phyloP scores from a whole-genome alignment of 2,888 invertebrate genomes.

The Leptinotarsa tumamoca region DNA sequence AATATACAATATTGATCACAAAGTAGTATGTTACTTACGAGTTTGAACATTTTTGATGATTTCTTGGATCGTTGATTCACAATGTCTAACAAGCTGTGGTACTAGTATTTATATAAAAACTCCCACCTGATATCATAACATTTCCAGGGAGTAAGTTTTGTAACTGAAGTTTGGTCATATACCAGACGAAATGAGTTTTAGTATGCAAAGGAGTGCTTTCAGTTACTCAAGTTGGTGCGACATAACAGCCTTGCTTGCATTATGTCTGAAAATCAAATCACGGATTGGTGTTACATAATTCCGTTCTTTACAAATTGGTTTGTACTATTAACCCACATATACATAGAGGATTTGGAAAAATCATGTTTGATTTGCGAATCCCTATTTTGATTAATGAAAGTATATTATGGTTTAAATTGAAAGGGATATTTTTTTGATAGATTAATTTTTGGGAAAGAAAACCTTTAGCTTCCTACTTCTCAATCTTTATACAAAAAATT shows the following conservation, averaged over 20 bases:
- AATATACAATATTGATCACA: not conserved
- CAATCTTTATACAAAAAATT: too few species aligned
- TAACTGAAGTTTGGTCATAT: constrained; percentile 13
- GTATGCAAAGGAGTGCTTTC: constrained; percentile 5
- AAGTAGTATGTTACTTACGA: not conserved
- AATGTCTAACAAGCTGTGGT: not conserved
- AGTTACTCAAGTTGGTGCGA: not conserved
- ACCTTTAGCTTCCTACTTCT: too few species aligned
- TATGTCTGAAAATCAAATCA: constrained; percentile 3
- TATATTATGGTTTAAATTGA: too few species aligned
- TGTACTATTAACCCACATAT: not conserved
- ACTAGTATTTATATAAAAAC: not conserved
- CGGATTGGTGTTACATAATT: constrained; percentile 3
- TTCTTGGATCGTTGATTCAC: constrained; percentile 12
- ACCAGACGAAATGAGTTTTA: constrained; percentile 2
- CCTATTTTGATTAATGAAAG: too few species aligned
- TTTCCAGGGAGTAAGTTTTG: not conserved
- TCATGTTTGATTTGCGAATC: not conserved
- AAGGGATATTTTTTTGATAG: too few species aligned
- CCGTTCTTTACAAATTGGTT: not conserved
- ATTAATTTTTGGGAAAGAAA: too few species aligned
- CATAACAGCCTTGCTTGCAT: not conserved
- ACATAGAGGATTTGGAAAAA: not conserved
- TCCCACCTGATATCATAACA: not conserved
- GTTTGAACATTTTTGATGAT: constrained; percentile 18